A percentile compares a stretch with the other conserved stretches of the same genome.
Conservation (phyloP, 1,140 invertebrate genomes). For the Drosophila lowei region DNA sequence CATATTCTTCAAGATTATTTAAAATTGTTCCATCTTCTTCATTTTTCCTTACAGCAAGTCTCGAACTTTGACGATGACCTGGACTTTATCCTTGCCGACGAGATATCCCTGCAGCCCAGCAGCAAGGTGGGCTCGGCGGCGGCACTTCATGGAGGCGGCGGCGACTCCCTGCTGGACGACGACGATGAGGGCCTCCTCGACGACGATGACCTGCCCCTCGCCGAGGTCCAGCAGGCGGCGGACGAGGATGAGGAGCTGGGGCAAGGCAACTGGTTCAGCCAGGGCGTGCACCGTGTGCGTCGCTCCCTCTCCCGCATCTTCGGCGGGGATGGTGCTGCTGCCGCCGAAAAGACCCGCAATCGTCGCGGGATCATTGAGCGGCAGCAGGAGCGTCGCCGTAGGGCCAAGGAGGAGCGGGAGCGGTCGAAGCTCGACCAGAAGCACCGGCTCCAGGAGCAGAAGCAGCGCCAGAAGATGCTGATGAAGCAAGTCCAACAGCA, state of each 20-base stretch:
- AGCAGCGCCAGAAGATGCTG: constrained; percentile 5
- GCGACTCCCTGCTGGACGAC: constrained; percentile 3
- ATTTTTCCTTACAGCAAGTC: constrained; percentile 50
- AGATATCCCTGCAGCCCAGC: constrained; percentile 12
- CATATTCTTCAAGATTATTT: constrained; percentile 6
- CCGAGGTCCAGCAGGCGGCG: constrained; percentile 24
- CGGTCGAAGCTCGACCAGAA: neutral
- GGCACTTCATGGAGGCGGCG: constrained; percentile 2
- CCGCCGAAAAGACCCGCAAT: neutral
- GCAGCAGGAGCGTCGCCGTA: constrained; percentile 22
- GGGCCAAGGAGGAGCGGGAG: neutral
- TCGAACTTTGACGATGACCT: constrained; percentile 42
- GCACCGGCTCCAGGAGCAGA: constrained; percentile 7
- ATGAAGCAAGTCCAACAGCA: constrained; percentile 3
- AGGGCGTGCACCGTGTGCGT: constrained; percentile 64
- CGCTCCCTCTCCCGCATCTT: constrained; percentile 66
- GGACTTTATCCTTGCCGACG: constrained; percentile 40
- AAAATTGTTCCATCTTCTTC: neutral
- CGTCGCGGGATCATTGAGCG: constrained; percentile 2
- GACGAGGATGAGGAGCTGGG: constrained; percentile 1
- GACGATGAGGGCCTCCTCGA: constrained; percentile 7
- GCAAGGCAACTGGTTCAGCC: constrained; percentile 54
- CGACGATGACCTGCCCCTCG: constrained; percentile 22
- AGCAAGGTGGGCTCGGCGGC: neutral
- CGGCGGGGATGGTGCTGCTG: constrained; percentile 33